Conservation (phyloP, 2,797 vertebrate genomes). For the Enteromius afrohamiltoni region DNA sequence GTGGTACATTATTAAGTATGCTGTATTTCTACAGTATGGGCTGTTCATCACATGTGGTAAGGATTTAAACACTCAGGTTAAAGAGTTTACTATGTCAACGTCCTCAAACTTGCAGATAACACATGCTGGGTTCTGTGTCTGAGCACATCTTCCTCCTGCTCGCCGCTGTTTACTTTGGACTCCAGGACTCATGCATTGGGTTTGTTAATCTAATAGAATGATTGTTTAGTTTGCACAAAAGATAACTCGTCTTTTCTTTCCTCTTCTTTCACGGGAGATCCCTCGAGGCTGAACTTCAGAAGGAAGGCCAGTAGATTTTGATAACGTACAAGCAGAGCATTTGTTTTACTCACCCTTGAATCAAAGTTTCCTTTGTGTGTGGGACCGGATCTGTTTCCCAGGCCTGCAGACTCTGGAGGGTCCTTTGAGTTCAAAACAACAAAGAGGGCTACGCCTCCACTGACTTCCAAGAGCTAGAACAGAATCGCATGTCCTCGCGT, state of each 20-base stretch:
- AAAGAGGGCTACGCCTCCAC: constrained; percentile 57
- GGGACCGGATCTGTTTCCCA: constrained; percentile 61
- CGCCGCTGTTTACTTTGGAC: constrained; percentile 61
- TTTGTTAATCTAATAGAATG: constrained; percentile 60
- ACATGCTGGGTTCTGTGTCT: constrained; percentile 36
- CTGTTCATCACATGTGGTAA: neutral
- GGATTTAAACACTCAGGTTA: constrained; percentile 22
- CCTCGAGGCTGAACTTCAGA: constrained; percentile 64
- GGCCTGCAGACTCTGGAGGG: constrained; percentile 53
- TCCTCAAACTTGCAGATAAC: constrained; percentile 40
- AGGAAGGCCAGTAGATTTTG: constrained; percentile 74
- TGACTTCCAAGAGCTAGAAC: constrained; percentile 60
- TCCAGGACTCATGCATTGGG: constrained; percentile 37
- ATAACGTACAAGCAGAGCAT: constrained; percentile 73
- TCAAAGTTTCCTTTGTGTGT: constrained; percentile 69
- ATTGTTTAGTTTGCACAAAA: constrained; percentile 53
- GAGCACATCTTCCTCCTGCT: constrained; percentile 42
- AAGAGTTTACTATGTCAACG: constrained; percentile 33
- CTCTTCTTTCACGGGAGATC: constrained; percentile 59
- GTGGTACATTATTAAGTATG: neutral
- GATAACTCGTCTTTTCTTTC: constrained; percentile 56
- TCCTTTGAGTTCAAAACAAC: constrained; percentile 62
- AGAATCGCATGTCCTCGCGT: constrained; percentile 53
- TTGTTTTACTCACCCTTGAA: constrained; percentile 73
- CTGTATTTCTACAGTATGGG: neutral